Evolutionary conservation across 2,888 invertebrate species (phyloP).

Genomic region (Protula sp.): DNA sequence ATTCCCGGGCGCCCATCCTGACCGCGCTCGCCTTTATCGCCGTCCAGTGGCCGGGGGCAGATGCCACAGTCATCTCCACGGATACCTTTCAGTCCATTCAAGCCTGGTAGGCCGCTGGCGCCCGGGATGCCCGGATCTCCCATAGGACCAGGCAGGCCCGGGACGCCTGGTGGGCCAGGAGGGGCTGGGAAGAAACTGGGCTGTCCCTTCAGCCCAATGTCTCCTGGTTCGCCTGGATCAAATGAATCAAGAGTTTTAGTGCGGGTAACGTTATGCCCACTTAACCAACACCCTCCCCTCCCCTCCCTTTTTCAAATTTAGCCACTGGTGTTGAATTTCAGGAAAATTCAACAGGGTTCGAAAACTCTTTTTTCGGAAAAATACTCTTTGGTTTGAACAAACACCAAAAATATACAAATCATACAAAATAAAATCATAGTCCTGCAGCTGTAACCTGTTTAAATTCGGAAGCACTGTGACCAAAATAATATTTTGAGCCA

Average conservation of each 20-base stretch:
- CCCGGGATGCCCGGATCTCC: constrained; percentile 8
- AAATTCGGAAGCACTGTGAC: too few species aligned
- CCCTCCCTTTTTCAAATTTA: too few species aligned
- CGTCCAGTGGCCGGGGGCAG: constrained; percentile 9
- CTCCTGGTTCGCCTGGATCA: constrained; percentile 7
- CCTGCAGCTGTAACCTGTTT: too few species aligned
- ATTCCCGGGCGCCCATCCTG: constrained; percentile 17
- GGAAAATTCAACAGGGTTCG: too few species aligned
- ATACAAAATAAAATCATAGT: too few species aligned
- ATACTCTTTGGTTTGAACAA: too few species aligned
- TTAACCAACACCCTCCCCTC: too few species aligned
- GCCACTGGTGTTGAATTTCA: too few species aligned
- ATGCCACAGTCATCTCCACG: constrained; percentile 21
- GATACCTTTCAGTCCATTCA: constrained; percentile 5
- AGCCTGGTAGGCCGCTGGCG: constrained; percentile 9
- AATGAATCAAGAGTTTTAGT: neutral
- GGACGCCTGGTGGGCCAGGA: constrained; percentile 12
- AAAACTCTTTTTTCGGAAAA: too few species aligned
- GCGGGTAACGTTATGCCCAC: too few species aligned
- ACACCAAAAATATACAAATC: too few species aligned
- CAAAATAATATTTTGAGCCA: too few species aligned
- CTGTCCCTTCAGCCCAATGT: neutral
- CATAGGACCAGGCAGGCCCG: constrained; percentile 2
- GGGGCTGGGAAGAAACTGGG: constrained; percentile 5
- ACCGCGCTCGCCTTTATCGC: constrained; percentile 24